phyloP scores from a whole-genome alignment of 2,888 invertebrate species.

The Altica lythri region DNA sequence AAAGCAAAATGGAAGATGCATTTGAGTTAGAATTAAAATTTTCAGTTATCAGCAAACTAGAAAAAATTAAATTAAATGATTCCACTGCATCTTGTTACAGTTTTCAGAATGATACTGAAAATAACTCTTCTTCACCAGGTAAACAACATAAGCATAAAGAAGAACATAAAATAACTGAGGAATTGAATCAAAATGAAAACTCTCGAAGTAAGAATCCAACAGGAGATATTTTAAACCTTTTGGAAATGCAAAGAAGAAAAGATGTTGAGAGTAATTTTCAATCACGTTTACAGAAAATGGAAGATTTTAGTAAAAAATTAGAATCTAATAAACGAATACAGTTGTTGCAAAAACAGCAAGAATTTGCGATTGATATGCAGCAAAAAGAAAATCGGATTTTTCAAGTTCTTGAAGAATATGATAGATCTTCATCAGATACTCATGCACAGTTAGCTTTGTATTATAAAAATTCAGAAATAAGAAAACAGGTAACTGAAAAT shows the following conservation, averaged over 20 bases:
- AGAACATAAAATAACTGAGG: too few species aligned
- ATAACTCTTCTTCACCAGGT: too few species aligned
- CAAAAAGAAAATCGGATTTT: conserved; percentile 59
- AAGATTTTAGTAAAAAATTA: conserved; percentile 49
- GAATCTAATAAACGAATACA: conserved; percentile 42
- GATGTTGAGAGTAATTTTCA: conserved; percentile 52
- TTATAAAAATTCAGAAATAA: conserved; percentile 53
- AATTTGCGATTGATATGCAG: conserved; percentile 55
- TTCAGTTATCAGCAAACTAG: too few species aligned
- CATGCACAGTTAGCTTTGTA: conserved; percentile 61
- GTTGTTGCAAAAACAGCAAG: conserved; percentile 51
- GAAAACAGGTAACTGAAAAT: conserved; percentile 59
- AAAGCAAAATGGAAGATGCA: too few species aligned
- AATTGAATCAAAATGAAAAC: too few species aligned
- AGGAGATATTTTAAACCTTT: conserved; percentile 40
- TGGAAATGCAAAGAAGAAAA: conserved; percentile 45
- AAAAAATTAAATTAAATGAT: too few species aligned
- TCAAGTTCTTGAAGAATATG: conserved; percentile 60
- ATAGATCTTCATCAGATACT: conserved; percentile 60
- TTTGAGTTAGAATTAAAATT: too few species aligned
- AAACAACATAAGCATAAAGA: too few species aligned
- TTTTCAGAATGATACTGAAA: too few species aligned
- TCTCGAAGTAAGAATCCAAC: conserved; percentile 19
- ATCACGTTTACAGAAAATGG: conserved; percentile 51
- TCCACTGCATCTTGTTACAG: too few species aligned